These are phyloP conservation scores for Sinosuthora webbiana DNA, from an alignment of 2,113 vertebrate species.

Conservation along the genomic window DNA sequence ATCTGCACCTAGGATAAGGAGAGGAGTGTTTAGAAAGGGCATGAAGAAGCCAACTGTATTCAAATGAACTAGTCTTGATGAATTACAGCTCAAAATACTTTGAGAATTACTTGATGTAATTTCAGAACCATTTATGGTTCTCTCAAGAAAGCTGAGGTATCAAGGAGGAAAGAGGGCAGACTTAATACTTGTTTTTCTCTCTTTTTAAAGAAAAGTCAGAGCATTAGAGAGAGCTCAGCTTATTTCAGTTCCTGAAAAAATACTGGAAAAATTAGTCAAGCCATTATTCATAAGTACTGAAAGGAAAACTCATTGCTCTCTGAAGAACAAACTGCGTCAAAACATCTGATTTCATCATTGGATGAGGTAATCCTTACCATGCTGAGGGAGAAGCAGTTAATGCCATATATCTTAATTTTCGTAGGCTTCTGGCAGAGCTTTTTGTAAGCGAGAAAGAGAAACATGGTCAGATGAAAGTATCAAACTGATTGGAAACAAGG, in stretches of 20 bases:
- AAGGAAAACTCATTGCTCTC: background rate
- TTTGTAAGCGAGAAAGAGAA: background rate
- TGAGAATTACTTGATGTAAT: background rate
- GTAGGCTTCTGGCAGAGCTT: background rate
- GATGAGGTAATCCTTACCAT: constrained; percentile 20
- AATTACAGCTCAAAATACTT: background rate
- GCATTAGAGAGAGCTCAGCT: background rate
- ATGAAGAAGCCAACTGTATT: background rate
- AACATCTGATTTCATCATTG: constrained; percentile 16
- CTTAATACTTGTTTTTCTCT: background rate
- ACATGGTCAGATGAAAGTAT: background rate
- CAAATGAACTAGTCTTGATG: background rate
- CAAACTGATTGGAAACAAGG: background rate
- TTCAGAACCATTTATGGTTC: background rate
- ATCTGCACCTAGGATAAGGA: background rate
- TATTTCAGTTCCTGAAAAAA: constrained; percentile 31
- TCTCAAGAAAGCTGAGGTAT: background rate
- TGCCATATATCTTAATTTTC: background rate
- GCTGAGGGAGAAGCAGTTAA: background rate
- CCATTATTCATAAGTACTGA: background rate
- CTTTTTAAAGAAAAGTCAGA: background rate
- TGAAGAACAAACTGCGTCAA: background rate
- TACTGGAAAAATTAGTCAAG: constrained; percentile 24
- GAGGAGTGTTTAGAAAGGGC: background rate
- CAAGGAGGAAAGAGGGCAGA: background rate